Base-by-base conservation (phyloP, 92 coral and sea anemone species). In the Epizoanthus stellaris region DNA sequence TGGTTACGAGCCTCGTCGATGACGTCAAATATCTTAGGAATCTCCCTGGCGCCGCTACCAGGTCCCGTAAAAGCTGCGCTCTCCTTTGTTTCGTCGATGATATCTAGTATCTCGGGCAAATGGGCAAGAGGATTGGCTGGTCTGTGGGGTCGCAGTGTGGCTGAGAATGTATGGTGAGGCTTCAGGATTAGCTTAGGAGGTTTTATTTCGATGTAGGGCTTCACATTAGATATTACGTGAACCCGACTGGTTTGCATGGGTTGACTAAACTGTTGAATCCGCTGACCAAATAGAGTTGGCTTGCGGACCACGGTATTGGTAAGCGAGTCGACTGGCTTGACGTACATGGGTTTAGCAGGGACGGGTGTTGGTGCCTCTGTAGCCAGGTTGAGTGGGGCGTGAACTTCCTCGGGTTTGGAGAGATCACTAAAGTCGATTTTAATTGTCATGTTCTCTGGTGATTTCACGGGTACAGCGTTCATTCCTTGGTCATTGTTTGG, bases 21-120 rank as follows among this genome's bases (percentile, higher is more conserved):
- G 79, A 97, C 86, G 77, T 97, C 99, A 86, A 93, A 97, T 34
- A 97, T 93, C 85, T 91, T 94, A 71, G 99, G 99, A 30, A 97
- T 95, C 69, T 93, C 92, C 36, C 85, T 80, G 73, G 89, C 83
- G 5, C 98, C 98, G 75, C 94, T 92, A 11, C 91, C 95, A 4
- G 90, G 73, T 15, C 68, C 90, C 14, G 58, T 57, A 52, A 85
- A 40, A 0, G 91, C 91, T 17, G 73, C 88, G 63, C 73, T 82
- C 52, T 64, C 87, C 30, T 89, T 73, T 6, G 91, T 65, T 68
- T 94, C 98, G 73, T 94, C 98, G 76, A 94, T 94, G 72, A 94
- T 94, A 62, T 94, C 98, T 17, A 94, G 86, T 16, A 94, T 91
- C 71, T 94, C 98, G 17, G 98, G 98, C 82, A 94, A 36, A 43